Evolutionary conservation across 2,797 vertebrate species (phyloP).

Genomic region (Sphenodon punctatus): DNA sequence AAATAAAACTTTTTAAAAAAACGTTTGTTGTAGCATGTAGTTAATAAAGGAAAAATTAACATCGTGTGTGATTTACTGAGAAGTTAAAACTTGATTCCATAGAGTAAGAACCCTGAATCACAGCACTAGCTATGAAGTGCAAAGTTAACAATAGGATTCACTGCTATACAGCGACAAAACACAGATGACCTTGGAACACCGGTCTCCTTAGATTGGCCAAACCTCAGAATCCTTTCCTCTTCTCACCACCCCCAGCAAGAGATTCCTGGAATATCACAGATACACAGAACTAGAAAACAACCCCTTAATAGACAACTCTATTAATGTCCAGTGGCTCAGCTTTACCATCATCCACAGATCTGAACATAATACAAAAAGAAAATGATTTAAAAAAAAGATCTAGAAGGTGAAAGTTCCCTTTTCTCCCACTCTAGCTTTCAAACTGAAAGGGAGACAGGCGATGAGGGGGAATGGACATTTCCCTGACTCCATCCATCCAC

Average conservation of each 20-base stretch:
- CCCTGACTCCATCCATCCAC: neutral
- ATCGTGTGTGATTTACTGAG: no score
- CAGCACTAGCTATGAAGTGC: no score
- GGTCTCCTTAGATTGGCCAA: neutral
- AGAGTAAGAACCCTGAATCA: no score
- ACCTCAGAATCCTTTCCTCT: neutral
- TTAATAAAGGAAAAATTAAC: no score
- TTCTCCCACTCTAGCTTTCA: accelerated
- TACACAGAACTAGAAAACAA: neutral
- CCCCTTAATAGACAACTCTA: neutral
- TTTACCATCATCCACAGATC: accelerated
- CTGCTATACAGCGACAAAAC: no score
- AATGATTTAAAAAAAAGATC: accelerated
- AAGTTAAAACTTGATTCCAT: no score
- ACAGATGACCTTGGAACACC: neutral
- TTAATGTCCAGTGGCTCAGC: neutral
- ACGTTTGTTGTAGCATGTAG: no score
- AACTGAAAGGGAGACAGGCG: accelerated
- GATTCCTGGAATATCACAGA: neutral
- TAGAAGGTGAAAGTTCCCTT: neutral
- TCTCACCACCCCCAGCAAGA: accelerated
- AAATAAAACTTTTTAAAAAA: no score
- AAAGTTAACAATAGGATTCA: no score
- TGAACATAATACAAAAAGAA: accelerated
- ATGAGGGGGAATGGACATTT: neutral